Evolutionary conservation across 2,113 vertebrate genomes (phyloP), one percentile per base, ranked within the genome.

Genomic region (Bubo bubo): DNA sequence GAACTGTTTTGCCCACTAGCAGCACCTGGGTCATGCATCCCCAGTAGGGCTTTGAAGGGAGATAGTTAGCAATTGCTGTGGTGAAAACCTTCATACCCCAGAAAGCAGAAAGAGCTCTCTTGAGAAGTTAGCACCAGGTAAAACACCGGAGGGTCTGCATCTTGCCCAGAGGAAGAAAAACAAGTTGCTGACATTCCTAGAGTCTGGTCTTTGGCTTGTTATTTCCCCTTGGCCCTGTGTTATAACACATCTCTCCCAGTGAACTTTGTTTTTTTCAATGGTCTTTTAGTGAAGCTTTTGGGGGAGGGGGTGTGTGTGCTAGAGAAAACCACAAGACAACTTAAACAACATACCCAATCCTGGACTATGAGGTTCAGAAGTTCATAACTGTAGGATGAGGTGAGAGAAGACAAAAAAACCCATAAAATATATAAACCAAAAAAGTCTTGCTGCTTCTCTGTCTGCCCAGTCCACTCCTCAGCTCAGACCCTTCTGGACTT

Each of bases 341-440:
- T 35, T 39, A 12, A 89, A 72, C 18, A 60, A 55, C 15, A 20
- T 14, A 4, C 22, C 13, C 47, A 4, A 63, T 32, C 20, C 39
- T 39, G 45, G 39, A 6, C 47, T 58, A 8, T 18, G 55, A 64
- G 35, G 13, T n/a, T 74, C 39, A 66, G 23, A 68, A 56, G 30
- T 55, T 43, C 8, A 4, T 7, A 20, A 5, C 27, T 37, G 55
- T 5, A 49, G 64, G 47, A 21, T 3, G 20, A 62, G 12, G 37
- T 24, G 16, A 63, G 72, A 73, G 62, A 66, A 70, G 30, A 58
- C 30, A 4, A 34, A 41, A 41, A 41, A 14, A 41, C 5, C 23
- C 6, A 19, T 14, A 34, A 41, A 41, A 41, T 0, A 1, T 6
- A n/a, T 4, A 12, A 77, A 71, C 50, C 0, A 7, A 55, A n/a